Conservation (phyloP, 2,113 vertebrate genomes). For the Ageneiosus marmoratus region DNA sequence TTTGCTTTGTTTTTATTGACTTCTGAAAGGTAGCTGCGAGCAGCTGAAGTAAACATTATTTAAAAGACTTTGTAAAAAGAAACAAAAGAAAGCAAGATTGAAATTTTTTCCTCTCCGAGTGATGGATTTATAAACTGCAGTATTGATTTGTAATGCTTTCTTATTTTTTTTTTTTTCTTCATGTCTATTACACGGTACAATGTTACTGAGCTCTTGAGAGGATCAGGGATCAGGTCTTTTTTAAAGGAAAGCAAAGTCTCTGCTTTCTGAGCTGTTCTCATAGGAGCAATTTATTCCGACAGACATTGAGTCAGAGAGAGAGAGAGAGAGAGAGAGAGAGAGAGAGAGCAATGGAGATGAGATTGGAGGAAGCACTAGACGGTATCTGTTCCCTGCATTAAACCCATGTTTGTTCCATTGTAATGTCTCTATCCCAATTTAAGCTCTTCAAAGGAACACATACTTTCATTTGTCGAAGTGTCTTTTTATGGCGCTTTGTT, state of each 20-base stretch:
- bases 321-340: conserved; percentile 7
- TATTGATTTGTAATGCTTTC: conserved; percentile 49
- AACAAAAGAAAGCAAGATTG: conserved; percentile 69
- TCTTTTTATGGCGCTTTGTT: conserved; percentile 26
- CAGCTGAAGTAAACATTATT: conserved; percentile 88
- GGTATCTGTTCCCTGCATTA: conserved; percentile 27
- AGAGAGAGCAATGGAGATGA: background rate
- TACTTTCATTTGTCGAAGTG: conserved; percentile 26
- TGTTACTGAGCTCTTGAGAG: conserved; percentile 23
- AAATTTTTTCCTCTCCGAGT: conserved; percentile 54
- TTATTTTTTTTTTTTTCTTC: too few species aligned
- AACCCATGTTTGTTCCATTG: conserved; percentile 5
- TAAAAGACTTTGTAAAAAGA: conserved; percentile 76
- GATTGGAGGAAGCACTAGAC: conserved; percentile 5
- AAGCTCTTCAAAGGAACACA: conserved; percentile 26
- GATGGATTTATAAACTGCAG: conserved; percentile 37
- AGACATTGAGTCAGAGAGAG: background rate
- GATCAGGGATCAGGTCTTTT: background rate
- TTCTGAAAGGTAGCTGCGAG: conserved; percentile 86
- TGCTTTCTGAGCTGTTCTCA: conserved; percentile 49
- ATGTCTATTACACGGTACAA: conserved; percentile 34
- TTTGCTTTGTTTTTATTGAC: conserved; percentile 65
- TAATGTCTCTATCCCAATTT: conserved; percentile 14
- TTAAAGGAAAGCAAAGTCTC: conserved; percentile 27
- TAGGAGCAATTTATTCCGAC: conserved; percentile 35